These are phyloP conservation scores for Caranx ignobilis DNA, from an alignment of 2,113 vertebrate species.

Conservation along the genomic window DNA sequence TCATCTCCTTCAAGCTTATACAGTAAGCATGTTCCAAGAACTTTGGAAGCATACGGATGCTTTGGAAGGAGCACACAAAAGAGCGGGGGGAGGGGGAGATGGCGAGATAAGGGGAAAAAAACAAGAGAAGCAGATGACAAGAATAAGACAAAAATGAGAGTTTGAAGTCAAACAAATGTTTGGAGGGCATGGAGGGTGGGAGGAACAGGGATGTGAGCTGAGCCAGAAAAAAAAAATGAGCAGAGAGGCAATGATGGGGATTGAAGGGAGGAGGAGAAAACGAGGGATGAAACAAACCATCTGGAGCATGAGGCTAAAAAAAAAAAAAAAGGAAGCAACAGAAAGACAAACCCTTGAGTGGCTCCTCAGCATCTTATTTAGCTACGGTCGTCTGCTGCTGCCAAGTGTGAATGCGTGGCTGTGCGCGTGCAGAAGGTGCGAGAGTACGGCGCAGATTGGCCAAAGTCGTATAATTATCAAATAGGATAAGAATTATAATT, in stretches of 20 bases:
- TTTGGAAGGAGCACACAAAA: conserved; percentile 24
- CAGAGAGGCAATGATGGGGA: conserved; percentile 24
- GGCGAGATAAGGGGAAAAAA: conserved; percentile 47
- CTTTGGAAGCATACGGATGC: conserved; percentile 36
- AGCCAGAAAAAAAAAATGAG: conserved; percentile 13
- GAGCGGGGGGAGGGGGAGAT: conserved; percentile 13
- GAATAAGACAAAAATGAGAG: conserved; percentile 20
- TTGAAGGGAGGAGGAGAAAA: conserved; percentile 35
- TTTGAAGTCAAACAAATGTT: conserved; percentile 31
- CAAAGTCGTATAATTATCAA: conserved; percentile 25
- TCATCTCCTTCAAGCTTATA: conserved; percentile 14
- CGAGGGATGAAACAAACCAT: conserved; percentile 62
- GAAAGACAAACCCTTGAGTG: conserved; percentile 30
- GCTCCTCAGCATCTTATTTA: conserved; percentile 55
- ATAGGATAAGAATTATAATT: conserved; percentile 44
- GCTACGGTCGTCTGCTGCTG: conserved; percentile 27
- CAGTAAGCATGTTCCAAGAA: conserved; percentile 12
- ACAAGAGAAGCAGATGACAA: conserved; percentile 49
- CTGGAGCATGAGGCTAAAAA: conserved; percentile 55
- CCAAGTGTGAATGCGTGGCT: conserved; percentile 40
- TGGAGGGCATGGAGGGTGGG: conserved; percentile 2
- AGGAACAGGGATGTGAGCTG: background rate
- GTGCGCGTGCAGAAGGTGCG: background rate
- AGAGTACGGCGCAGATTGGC: conserved; percentile 35
- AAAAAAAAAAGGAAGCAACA: conserved; percentile 12